Conservation (phyloP, 2,888 invertebrate species). For the Drosophila putrida region DNA sequence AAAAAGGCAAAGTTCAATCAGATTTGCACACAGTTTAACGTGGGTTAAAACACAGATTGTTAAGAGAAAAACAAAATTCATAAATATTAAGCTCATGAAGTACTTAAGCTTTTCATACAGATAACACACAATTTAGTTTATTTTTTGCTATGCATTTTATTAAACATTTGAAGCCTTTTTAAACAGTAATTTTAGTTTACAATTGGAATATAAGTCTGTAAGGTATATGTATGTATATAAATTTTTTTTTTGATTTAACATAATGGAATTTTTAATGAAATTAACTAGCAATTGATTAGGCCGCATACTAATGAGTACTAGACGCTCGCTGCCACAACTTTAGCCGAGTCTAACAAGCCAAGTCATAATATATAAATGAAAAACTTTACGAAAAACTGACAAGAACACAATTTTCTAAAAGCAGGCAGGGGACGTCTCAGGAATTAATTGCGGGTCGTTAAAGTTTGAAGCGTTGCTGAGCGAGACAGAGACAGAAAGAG, state of each 20-base stretch:
- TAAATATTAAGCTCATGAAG: not conserved
- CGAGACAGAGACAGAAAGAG: not conserved
- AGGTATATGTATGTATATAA: slow-evolving; percentile 10
- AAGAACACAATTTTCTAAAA: slow-evolving; percentile 60
- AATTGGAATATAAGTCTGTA: slow-evolving; percentile 21
- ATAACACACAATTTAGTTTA: not conserved
- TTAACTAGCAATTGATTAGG: slow-evolving; percentile 62
- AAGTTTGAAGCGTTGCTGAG: slow-evolving; percentile 51
- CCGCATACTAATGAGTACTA: slow-evolving; percentile 55
- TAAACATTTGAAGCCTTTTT: slow-evolving; percentile 23
- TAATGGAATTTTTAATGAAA: slow-evolving; percentile 55
- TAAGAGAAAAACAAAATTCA: slow-evolving; percentile 1
- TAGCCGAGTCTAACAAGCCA: slow-evolving; percentile 37
- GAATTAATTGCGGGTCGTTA: slow-evolving; percentile 73
- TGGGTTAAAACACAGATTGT: slow-evolving; percentile 6
- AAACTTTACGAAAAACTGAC: slow-evolving; percentile 59
- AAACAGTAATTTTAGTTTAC: slow-evolving; percentile 27
- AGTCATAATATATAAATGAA: slow-evolving; percentile 56
- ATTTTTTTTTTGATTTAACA: slow-evolving; percentile 23
- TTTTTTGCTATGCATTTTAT: slow-evolving; percentile 20
- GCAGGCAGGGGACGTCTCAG: slow-evolving; percentile 28
- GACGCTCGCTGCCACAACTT: slow-evolving; percentile 20
- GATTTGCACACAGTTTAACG: slow-evolving; percentile 43
- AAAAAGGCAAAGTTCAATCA: slow-evolving; percentile 52
- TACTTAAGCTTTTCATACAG: not conserved